phyloP scores from a whole-genome alignment of 1,140 invertebrate genomes.

The Archegozetes longisetosus region DNA sequence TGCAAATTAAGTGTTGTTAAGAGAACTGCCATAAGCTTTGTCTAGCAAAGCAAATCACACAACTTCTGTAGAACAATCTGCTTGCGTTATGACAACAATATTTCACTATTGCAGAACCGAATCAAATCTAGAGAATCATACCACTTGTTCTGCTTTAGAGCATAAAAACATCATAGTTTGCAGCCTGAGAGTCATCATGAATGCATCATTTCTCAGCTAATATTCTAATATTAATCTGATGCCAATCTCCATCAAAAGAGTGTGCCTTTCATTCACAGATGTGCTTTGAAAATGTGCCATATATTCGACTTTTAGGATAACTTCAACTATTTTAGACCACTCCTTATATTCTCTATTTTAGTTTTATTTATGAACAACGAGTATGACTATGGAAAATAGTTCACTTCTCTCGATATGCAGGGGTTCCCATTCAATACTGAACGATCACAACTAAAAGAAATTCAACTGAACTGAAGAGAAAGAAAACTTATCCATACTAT shows the following conservation, averaged over 20 bases:
- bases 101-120: neutral
- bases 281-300: neutral
- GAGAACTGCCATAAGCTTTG: neutral
- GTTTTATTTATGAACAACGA: neutral
- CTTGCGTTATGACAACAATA: neutral
- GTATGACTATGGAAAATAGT: too few species aligned
- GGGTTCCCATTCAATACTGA: neutral
- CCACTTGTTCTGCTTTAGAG: neutral
- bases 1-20: neutral
- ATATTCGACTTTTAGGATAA: neutral
- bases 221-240: neutral
- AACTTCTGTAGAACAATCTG: neutral
- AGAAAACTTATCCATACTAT: neutral
- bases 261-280: neutral
- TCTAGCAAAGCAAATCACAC: neutral
- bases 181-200: neutral
- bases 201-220: neutral
- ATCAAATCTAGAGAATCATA: neutral
- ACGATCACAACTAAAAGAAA: neutral
- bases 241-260: neutral
- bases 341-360: neutral
- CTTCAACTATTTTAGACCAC: neutral
- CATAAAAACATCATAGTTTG: neutral
- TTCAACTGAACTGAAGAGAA: neutral
- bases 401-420: neutral